Base-by-base conservation (phyloP, 2,113 vertebrate genomes). In the Cranoglanis bouderius region DNA sequence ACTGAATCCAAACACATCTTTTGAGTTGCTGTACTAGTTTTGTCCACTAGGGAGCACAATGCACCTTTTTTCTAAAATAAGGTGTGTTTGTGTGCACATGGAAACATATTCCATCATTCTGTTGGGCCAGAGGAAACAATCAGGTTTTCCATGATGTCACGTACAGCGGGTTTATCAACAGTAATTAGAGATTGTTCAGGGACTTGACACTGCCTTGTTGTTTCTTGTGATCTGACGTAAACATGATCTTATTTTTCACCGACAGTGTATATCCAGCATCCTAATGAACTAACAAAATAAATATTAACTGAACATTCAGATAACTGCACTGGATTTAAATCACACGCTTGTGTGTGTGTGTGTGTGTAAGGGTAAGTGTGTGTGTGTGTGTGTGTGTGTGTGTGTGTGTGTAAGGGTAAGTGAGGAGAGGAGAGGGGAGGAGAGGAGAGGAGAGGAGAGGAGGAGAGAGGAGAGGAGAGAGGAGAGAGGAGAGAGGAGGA, bases 1-100 rank as follows among this genome's bases (percentile, higher is more conserved):
- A 6, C 77, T 32, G 29, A 32, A n/a, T n/a, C n/a, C n/a, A n/a
- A 32, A 6, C 24, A 10, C 13, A 57, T 18, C 80, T 59, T 29
- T 38, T 29, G 21, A 83, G 9, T 24, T 74, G 87, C 80, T 16
- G 53, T 88, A 2, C 24, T n/a, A 6, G 12, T 46, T 63, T 14
- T 57, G 35, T 35, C 65, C 88, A 89, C 85, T 63, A 89, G 90
- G 72, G 75, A 26, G 63, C 61, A n/a, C 21, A 40, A 85, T 19
- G 55, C 9, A 78, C 63, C 90, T 72, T 55, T 43, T 81, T 1
- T 38, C 21, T 86, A 9, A 4, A 4, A 51, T 46, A 49, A 80
- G 10, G 38, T 82, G 57, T 87, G 81, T 55, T 14, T 26, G 7
- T 40, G 46, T 67, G 86, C 1, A 26, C 18, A 53, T 53, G 77